Conservation (phyloP, 1,140 invertebrate genomes). For the Pararge aegeria region DNA sequence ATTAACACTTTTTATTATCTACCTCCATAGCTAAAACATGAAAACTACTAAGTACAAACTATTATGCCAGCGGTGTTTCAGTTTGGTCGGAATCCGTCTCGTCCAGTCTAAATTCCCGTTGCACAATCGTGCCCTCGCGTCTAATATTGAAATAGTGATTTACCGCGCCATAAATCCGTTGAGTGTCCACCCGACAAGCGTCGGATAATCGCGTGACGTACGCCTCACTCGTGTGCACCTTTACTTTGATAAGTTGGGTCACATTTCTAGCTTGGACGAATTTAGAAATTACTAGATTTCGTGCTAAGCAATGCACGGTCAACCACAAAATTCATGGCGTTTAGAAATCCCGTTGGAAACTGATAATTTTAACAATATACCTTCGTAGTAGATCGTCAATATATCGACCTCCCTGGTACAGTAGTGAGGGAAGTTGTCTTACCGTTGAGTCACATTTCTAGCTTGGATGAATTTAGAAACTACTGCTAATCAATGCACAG, state of each 20-base stretch:
- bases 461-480: conserved; percentile 17
- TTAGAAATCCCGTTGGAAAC: no score
- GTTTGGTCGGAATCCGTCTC: conserved; percentile 22
- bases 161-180: conserved; percentile 60
- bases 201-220: conserved; percentile 68
- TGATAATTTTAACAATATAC: no score
- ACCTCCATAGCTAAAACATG: no score
- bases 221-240: conserved; percentile 37
- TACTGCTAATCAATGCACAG: not conserved
- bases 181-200: conserved; percentile 56
- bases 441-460: conserved; percentile 19
- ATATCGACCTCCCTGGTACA: no score
- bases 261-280: conserved; percentile 23
- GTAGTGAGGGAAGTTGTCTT: no score
- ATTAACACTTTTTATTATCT: no score
- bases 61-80: not conserved
- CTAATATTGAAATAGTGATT: conserved; percentile 73
- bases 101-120: conserved; percentile 26
- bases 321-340: no score
- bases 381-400: no score
- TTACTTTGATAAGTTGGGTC: conserved; percentile 26
- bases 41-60: no score
- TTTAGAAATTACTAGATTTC: conserved; percentile 11
- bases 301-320: not conserved
- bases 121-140: conserved; percentile 43